Evolutionary conservation across 1,140 invertebrate species (phyloP), one percentile per base, ranked within the genome.

Genomic region (Musca vetustissima): DNA sequence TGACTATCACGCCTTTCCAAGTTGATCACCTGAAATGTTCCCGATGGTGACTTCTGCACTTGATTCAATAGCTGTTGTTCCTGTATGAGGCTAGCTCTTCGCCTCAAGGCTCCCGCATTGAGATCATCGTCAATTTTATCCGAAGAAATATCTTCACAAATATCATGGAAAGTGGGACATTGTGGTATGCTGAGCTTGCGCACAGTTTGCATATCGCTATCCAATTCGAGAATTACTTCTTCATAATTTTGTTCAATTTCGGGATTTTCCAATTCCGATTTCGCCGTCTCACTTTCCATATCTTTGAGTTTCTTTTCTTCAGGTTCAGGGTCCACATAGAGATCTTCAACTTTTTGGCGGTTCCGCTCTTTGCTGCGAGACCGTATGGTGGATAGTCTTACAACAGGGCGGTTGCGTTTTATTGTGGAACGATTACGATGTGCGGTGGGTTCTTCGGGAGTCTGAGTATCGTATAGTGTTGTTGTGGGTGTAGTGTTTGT

Each of bases 231-330:
- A n/a, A 68, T 43, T 14, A 67, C 49, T 17, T 72, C 59, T 61
- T 67, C 36, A 15, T 59, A 47, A 13, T 57, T 11, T 21, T 61
- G 52, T n/a, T 28, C 49, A 64, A 67, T 32, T 14, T 9, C 28
- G 25, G 64, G 64, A 53, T 74, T 69, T 15, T 71, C 67, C 15
- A 7, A 19, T 13, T 22, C 15, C 4, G 4, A 24, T n/a, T 19
- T 25, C 15, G 36, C 21, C 22, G 22, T 49, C 19, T 68, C 25
- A 15, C 52, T n/a, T n/a, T 49, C 61, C 24, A 59, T 53, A 22
- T 28, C 73, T 68, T 86, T 84, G 14, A 89, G 81, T 80, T 92
- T 92, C 77, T 92, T 91, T 75, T 93, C 91, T n/a, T 55, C 50
- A 52, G 57, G 67, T 81, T 79, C 73, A 77, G 68, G 75, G 79